Conservation (phyloP, 2,888 invertebrate species). For the Tetragonisca angustula region DNA sequence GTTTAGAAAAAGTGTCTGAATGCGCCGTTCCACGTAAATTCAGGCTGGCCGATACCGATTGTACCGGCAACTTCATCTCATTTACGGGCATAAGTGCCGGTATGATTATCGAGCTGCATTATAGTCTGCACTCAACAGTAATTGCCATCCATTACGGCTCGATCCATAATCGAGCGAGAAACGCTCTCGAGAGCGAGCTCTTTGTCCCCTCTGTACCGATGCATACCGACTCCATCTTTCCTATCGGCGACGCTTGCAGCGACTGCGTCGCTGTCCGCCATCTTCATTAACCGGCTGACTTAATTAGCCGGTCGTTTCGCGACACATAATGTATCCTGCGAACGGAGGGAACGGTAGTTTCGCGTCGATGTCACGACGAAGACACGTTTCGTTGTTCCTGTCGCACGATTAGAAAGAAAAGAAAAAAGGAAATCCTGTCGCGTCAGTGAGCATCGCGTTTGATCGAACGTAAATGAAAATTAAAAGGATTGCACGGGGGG, state of each 20-base stretch:
- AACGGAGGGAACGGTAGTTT: neutral
- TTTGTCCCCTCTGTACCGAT: conserved; percentile 65
- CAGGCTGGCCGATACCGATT: conserved; percentile 24
- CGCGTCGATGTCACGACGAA: neutral
- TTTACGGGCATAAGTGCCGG: conserved; percentile 63
- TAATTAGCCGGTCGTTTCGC: conserved; percentile 57
- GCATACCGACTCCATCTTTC: conserved; percentile 61
- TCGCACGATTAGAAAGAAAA: neutral
- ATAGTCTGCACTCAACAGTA: conserved; percentile 70
- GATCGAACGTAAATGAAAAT: neutral
- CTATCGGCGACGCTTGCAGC: conserved; percentile 51
- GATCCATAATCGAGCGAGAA: conserved; percentile 67
- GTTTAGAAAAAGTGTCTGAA: conserved; percentile 26
- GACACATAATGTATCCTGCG: conserved; percentile 15
- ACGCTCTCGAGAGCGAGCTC: conserved; percentile 54
- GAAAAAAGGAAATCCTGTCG: neutral
- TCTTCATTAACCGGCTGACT: conserved; percentile 63
- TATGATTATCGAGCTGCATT: conserved; percentile 70
- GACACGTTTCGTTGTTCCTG: neutral
- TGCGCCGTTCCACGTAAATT: conserved; percentile 24
- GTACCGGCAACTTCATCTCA: conserved; percentile 49
- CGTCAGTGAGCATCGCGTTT: neutral
- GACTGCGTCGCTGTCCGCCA: conserved; percentile 39
- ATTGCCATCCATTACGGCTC: conserved; percentile 71
- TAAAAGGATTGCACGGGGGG: neutral